phyloP scores from a whole-genome alignment of 2,888 invertebrate genomes.

The Cylloceria caligata region DNA sequence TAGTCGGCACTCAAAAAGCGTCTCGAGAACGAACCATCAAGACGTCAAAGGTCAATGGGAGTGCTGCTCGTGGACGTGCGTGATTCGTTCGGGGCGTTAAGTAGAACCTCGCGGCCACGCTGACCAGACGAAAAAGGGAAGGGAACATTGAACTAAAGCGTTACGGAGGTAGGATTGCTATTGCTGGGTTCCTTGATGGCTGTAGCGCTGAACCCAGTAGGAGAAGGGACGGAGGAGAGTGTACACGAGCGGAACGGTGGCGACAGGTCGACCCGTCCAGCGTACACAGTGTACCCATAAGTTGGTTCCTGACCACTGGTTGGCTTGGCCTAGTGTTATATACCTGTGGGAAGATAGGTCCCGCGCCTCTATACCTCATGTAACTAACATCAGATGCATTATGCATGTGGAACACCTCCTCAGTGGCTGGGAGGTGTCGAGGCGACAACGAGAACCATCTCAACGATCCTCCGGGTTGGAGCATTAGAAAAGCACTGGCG shows the following conservation, averaged over 20 bases:
- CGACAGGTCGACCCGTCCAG: slow-evolving; percentile 79
- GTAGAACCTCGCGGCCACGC: slow-evolving; percentile 38
- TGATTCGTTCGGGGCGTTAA: slow-evolving; percentile 55
- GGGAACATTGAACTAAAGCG: slow-evolving; percentile 26
- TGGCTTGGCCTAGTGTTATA: slow-evolving; percentile 49
- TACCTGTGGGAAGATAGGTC: slow-evolving; percentile 65
- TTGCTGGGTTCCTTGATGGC: slow-evolving; percentile 13
- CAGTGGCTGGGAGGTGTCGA: slow-evolving; percentile 79
- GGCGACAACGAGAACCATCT: slow-evolving; percentile 68
- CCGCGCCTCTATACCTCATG: slow-evolving; percentile 80
- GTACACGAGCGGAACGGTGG: slow-evolving; percentile 69
- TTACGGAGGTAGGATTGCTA: background rate
- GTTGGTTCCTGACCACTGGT: slow-evolving; percentile 60
- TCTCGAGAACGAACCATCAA: slow-evolving; percentile 4
- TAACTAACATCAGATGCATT: slow-evolving; percentile 83
- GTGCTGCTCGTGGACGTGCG: slow-evolving; percentile 44
- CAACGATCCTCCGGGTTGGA: slow-evolving; percentile 28
- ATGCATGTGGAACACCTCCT: slow-evolving; percentile 76
- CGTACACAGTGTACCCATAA: slow-evolving; percentile 51
- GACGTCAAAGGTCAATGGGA: slow-evolving; percentile 52
- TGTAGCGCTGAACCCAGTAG: slow-evolving; percentile 38
- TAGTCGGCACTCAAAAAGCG: slow-evolving; percentile 32
- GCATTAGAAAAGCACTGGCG: slow-evolving; percentile 33
- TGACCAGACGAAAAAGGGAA: slow-evolving; percentile 35
- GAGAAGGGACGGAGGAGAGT: slow-evolving; percentile 42